phyloP scores from a whole-genome alignment of 2,797 vertebrate genomes.

The Saxicola maurus region DNA sequence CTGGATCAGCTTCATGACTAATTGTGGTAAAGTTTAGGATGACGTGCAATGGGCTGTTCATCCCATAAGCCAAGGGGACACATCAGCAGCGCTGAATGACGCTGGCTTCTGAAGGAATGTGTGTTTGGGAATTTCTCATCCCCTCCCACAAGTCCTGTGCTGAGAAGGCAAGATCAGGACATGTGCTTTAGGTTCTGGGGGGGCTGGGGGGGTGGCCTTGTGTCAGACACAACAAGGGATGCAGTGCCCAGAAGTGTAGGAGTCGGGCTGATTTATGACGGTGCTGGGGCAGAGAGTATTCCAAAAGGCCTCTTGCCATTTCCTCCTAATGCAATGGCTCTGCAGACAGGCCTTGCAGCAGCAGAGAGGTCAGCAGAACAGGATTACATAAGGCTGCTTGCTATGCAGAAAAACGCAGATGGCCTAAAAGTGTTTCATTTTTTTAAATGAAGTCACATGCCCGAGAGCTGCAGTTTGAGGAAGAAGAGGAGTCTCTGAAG shows the following conservation, averaged over 20 bases:
- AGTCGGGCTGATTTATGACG: constrained; percentile 36
- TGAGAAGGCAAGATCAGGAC: constrained; percentile 24
- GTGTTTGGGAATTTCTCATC: constrained; percentile 23
- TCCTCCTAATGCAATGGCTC: neutral
- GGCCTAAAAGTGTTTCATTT: constrained; percentile 42
- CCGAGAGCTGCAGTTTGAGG: neutral
- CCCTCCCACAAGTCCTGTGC: neutral
- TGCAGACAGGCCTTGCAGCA: neutral
- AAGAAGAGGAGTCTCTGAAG: constrained; percentile 4
- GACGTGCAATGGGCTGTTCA: neutral
- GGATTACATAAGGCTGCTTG: constrained; percentile 48
- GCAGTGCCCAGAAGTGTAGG: constrained; percentile 36
- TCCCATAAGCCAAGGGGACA: neutral
- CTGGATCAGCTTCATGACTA: constrained; percentile 25
- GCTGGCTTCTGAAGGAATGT: neutral
- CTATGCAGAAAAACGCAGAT: constrained; percentile 52
- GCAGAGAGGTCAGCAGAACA: constrained; percentile 42
- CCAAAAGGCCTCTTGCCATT: constrained; percentile 32
- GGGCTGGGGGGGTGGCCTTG: neutral
- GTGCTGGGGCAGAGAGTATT: neutral
- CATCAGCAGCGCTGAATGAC: constrained; percentile 1
- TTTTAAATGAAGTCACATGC: constrained; percentile 29
- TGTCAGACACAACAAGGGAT: constrained; percentile 44
- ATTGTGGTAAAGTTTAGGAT: constrained; percentile 30
- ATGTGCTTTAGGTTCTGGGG: neutral